Evolutionary conservation across 2,797 vertebrate genomes (phyloP).

Genomic region (Anas acuta): DNA sequence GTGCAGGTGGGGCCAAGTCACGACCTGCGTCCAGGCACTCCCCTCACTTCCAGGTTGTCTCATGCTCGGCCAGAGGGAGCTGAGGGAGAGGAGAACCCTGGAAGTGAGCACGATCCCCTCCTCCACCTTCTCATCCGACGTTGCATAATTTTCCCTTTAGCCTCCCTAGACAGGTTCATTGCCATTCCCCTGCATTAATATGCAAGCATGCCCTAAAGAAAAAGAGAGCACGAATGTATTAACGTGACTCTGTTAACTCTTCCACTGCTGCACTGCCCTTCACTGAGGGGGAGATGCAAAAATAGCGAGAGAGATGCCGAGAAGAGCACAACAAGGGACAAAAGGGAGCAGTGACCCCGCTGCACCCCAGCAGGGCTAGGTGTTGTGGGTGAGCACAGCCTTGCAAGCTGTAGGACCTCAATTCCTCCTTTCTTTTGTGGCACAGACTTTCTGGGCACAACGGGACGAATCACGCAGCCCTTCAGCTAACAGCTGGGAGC

Average conservation of each 20-base stretch:
- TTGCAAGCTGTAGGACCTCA: neutral
- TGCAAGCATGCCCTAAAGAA: conserved; percentile 62
- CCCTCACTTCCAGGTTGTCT: neutral
- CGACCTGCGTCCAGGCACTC: neutral
- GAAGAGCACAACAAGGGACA: rapidly evolving
- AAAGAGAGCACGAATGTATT: conserved; percentile 54
- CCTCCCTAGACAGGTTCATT: conserved; percentile 59
- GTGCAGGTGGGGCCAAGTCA: rapidly evolving
- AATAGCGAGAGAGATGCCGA: neutral
- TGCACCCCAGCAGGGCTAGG: rapidly evolving
- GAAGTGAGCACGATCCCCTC: conserved; percentile 37
- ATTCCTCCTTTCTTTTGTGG: neutral
- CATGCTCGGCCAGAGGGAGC: rapidly evolving
- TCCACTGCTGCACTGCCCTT: neutral
- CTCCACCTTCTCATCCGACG: conserved; percentile 35
- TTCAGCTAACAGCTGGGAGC: neutral
- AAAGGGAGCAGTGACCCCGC: neutral
- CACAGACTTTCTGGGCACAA: neutral
- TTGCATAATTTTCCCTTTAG: conserved; percentile 61
- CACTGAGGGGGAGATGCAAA: neutral
- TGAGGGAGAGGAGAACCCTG: neutral
- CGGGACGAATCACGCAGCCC: neutral
- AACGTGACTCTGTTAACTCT: conserved; percentile 44
- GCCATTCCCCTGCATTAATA: conserved; percentile 59
- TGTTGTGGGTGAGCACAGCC: neutral